Percentiles rank a stretch among this genome's conserved stretches.
These are phyloP conservation scores for Antidorcas marsupialis DNA, from an alignment of 2,113 vertebrate species.

Conservation along the genomic window DNA sequence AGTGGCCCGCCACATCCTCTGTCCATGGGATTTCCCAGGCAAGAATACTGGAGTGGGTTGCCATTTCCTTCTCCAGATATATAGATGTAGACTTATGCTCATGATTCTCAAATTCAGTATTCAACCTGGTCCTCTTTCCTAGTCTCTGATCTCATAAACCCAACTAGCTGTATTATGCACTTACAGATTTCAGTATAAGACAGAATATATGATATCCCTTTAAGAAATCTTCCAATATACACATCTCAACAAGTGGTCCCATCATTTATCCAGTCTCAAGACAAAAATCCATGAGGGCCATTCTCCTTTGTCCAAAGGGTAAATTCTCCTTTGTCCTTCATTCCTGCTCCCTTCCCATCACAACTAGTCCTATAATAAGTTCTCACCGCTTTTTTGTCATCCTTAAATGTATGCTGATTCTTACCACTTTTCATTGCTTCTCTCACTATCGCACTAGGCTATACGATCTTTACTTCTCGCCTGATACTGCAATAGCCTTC, in stretches of 20 bases:
- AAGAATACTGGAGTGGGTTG: neutral
- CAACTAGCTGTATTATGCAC: neutral
- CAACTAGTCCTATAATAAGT: neutral
- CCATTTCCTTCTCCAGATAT: neutral
- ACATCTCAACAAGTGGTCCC: neutral
- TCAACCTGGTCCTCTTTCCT: neutral
- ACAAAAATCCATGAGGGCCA: neutral
- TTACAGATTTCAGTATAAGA: neutral
- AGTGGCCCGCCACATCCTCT: neutral
- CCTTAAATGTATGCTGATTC: neutral
- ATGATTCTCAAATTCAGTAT: neutral
- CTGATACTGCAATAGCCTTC: neutral
- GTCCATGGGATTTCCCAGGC: neutral
- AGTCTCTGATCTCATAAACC: neutral
- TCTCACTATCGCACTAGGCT: slow-evolving; percentile 65
- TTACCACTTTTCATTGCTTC: neutral
- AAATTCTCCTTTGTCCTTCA: neutral
- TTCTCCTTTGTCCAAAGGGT: neutral
- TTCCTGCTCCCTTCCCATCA: neutral
- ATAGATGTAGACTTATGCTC: neutral
- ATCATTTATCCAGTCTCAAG: neutral
- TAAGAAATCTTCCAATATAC: neutral
- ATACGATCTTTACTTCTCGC: slow-evolving; percentile 44
- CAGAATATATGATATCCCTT: neutral
- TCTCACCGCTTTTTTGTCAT: neutral